A percentile compares a stretch with the other conserved stretches of the same genome.
Evolutionary conservation across 2,113 vertebrate species (phyloP).

Genomic region (Andinoacara biseriatus): DNA sequence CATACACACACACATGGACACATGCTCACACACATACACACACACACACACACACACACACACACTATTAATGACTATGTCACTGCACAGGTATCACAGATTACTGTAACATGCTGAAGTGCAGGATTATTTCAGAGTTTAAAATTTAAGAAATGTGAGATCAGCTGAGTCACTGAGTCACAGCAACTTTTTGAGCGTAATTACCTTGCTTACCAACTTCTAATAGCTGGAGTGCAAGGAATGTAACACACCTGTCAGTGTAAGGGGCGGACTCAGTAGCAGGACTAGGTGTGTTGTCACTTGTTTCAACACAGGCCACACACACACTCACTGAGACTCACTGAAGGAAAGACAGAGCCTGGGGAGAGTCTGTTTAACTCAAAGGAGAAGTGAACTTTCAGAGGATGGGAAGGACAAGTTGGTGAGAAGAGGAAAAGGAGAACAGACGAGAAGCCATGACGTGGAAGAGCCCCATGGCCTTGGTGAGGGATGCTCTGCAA

Average conservation of each 20-base stretch:
- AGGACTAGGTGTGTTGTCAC: slow-evolving; percentile 57
- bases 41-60: no score
- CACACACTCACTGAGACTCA: not conserved
- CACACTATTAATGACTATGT: not conserved
- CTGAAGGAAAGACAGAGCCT: not conserved
- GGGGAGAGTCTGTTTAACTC: not conserved
- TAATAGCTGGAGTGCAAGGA: slow-evolving; percentile 28
- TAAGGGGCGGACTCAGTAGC: slow-evolving; percentile 45
- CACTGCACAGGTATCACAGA: not conserved
- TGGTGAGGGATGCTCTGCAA: slow-evolving; percentile 71
- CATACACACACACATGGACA: not conserved
- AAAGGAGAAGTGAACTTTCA: not conserved
- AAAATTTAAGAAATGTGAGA: not conserved
- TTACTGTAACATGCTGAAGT: not conserved
- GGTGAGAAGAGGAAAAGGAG: slow-evolving; percentile 31
- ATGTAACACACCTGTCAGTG: slow-evolving; percentile 71
- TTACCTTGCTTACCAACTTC: not conserved
- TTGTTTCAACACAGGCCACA: slow-evolving; percentile 23
- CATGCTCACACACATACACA: no score
- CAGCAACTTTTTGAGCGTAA: not conserved
- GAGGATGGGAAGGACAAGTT: slow-evolving; percentile 32
- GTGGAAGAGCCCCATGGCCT: slow-evolving; percentile 69
- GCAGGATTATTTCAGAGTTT: not conserved
- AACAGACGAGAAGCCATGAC: slow-evolving; percentile 60
- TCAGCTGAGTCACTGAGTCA: slow-evolving; percentile 1